phyloP scores from a whole-genome alignment of 2,797 vertebrate species.

The Lepus oiostolus region DNA sequence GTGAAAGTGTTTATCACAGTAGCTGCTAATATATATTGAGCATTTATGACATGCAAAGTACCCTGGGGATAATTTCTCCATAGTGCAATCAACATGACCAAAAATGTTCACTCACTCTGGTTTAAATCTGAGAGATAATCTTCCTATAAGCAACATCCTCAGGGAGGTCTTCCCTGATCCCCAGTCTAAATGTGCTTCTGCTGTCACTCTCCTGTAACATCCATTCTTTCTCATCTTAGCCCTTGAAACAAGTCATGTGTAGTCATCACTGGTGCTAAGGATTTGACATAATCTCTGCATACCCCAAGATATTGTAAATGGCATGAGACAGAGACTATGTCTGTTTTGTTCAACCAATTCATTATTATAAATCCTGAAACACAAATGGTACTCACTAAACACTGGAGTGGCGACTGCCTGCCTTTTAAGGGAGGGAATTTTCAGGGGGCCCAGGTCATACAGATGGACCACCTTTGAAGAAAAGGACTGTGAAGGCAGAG shows the following conservation, averaged over 20 bases:
- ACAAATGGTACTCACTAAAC: not conserved
- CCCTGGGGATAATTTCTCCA: not conserved
- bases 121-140: not conserved
- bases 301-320: not conserved
- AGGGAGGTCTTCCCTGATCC: not conserved
- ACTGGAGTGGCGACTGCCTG: not conserved
- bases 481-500: not conserved
- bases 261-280: not conserved
- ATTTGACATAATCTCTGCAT: not conserved
- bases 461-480: not conserved
- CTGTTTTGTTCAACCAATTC: not conserved
- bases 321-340: not conserved
- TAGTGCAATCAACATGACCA: not conserved
- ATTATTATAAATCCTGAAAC: not conserved
- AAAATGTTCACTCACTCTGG: not conserved
- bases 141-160: not conserved
- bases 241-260: not conserved
- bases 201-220: not conserved
- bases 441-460: not conserved
- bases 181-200: not conserved
- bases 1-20: not conserved
- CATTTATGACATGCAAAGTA: not conserved
- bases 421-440: not conserved
- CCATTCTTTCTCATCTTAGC: not conserved
- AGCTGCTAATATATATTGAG: not conserved